Conservation (phyloP, 2,888 invertebrate genomes). For the Brenthis hecate region DNA sequence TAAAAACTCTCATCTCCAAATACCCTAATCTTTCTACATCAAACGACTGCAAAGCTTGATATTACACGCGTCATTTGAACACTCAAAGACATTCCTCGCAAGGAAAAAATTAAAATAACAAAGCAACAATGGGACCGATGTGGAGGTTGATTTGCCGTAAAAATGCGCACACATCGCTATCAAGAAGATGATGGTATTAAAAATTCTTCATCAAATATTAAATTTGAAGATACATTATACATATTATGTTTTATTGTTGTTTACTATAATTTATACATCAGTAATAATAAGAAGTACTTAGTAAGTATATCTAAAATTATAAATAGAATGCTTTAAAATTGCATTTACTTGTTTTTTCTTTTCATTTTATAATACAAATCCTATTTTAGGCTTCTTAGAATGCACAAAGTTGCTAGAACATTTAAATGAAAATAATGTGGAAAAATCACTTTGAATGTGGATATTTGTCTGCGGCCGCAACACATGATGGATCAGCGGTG, state of each 20-base stretch:
- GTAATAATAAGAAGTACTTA: too few relatives aligned
- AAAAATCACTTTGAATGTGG: slow-evolving; percentile 24
- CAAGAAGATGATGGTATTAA: slow-evolving; percentile 61
- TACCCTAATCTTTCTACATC: slow-evolving; percentile 77
- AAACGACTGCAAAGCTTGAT: slow-evolving; percentile 73
- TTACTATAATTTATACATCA: too few relatives aligned
- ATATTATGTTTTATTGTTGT: not conserved
- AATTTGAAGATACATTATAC: slow-evolving; percentile 26
- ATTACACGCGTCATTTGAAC: slow-evolving; percentile 81
- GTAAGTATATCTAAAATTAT: too few relatives aligned
- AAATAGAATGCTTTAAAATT: too few relatives aligned
- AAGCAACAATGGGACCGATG: slow-evolving; percentile 59
- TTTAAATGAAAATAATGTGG: slow-evolving; percentile 8
- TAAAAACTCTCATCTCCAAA: slow-evolving; percentile 64
- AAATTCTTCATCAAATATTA: slow-evolving; percentile 59
- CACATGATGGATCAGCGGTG: slow-evolving; percentile 74
- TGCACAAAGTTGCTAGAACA: not conserved
- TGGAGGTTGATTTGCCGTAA: slow-evolving; percentile 57
- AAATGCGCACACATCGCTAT: slow-evolving; percentile 42
- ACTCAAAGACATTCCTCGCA: slow-evolving; percentile 77
- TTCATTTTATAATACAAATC: too few relatives aligned
- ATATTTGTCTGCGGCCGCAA: slow-evolving; percentile 44
- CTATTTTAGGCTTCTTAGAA: too few relatives aligned
- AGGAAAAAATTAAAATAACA: slow-evolving; percentile 80
- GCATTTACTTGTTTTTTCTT: too few relatives aligned